These are phyloP conservation scores for Numenius phaeopus DNA, from an alignment of 2,797 vertebrate genomes.

Conservation along the genomic window DNA sequence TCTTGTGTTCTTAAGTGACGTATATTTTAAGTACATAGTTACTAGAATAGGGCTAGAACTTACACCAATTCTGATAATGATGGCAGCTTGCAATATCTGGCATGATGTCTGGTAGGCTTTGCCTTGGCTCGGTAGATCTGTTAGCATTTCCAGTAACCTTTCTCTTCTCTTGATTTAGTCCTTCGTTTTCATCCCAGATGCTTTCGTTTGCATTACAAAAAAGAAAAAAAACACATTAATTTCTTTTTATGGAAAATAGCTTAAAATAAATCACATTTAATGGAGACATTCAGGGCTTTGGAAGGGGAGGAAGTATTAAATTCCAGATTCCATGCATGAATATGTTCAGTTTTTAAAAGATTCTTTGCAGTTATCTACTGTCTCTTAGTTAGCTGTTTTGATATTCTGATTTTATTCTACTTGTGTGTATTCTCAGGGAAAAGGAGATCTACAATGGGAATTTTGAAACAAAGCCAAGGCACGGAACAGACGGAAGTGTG, in stretches of 20 bases:
- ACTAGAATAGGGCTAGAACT: not conserved
- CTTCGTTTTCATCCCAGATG: not conserved
- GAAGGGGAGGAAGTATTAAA: not conserved
- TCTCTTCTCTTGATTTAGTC: not conserved
- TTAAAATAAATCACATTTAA: not conserved
- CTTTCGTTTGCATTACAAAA: not conserved
- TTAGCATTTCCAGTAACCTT: conserved; percentile 2
- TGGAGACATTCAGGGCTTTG: not conserved
- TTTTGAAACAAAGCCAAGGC: not conserved
- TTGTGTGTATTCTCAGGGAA: not conserved
- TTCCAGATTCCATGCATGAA: not conserved
- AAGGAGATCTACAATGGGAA: not conserved
- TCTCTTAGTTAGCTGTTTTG: not conserved
- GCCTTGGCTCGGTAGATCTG: not conserved
- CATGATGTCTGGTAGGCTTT: not conserved
- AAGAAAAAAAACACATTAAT: not conserved
- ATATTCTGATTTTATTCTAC: not conserved
- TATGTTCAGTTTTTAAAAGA: not conserved
- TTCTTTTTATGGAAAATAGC: not conserved
- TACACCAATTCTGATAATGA: not conserved
- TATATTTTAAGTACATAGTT: not conserved
- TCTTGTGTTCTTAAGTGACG: not conserved
- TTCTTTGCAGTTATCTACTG: not conserved
- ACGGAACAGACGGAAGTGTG: not conserved
- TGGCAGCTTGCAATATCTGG: not conserved